phyloP scores from a whole-genome alignment of 2,888 invertebrate genomes.

The Zygaena filipendulae region DNA sequence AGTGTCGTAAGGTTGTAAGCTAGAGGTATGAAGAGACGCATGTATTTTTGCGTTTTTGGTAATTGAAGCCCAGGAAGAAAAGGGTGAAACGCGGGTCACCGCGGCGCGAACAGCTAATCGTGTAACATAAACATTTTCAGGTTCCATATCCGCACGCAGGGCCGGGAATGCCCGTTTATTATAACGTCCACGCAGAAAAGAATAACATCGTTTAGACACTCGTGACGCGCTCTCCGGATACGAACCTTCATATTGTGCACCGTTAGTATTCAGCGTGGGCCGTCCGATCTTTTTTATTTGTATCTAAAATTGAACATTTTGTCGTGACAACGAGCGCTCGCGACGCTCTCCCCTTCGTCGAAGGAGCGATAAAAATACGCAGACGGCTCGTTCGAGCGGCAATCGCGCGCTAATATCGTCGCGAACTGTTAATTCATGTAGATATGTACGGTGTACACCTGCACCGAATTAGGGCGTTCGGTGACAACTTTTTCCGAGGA shows the following conservation, averaged over 20 bases:
- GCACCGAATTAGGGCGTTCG: too few species aligned
- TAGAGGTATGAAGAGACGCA: too few species aligned
- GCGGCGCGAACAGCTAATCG: too few species aligned
- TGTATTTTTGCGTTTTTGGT: too few species aligned
- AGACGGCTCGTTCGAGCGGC: constrained; percentile 35
- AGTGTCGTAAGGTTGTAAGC: too few species aligned
- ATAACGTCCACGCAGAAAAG: constrained; percentile 56
- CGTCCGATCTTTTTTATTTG: constrained; percentile 69
- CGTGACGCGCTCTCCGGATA: constrained; percentile 65
- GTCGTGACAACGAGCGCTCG: constrained; percentile 61
- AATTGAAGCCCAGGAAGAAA: too few species aligned
- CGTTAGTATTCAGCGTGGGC: constrained; percentile 64
- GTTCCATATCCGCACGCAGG: constrained; percentile 55
- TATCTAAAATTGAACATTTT: constrained; percentile 69
- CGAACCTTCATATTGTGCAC: constrained; percentile 65
- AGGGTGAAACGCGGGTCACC: too few species aligned
- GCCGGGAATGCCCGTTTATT: constrained; percentile 59
- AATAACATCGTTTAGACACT: constrained; percentile 66
- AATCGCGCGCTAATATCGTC: constrained; percentile 43
- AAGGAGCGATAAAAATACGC: constrained; percentile 57
- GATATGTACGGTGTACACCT: too few species aligned
- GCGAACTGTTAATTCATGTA: constrained; percentile 17
- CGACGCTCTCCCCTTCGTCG: constrained; percentile 43
- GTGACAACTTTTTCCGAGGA: too few species aligned
- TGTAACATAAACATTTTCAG: constrained; percentile 60